Conservation (phyloP, 2,888 invertebrate genomes). For the Eurytoma adleriae region DNA sequence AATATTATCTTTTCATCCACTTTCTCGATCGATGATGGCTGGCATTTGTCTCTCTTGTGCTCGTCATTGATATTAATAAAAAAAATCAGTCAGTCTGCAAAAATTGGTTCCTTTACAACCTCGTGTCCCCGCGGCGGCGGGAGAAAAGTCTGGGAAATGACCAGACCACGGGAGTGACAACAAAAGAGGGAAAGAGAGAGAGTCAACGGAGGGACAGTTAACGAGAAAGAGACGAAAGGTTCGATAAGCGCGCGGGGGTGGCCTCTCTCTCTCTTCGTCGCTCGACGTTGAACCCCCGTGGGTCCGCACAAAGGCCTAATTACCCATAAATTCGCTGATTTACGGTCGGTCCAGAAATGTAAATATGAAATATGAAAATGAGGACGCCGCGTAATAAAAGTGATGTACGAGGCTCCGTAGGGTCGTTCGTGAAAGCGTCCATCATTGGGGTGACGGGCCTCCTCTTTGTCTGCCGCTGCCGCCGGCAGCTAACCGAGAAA, state of each 20-base stretch:
- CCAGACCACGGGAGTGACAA: not conserved
- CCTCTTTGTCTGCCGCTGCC: constrained; percentile 57
- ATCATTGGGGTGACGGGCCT: constrained; percentile 75
- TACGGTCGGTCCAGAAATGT: constrained; percentile 74
- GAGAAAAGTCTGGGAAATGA: not conserved
- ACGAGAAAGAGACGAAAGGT: constrained; percentile 35
- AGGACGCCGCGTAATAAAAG: constrained; percentile 77
- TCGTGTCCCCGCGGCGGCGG: too few relatives aligned
- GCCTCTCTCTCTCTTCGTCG: not conserved
- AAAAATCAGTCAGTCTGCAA: too few relatives aligned
- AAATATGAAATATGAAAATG: constrained; percentile 77
- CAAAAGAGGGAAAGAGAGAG: constrained; percentile 2
- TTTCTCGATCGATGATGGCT: too few relatives aligned
- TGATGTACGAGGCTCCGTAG: constrained; percentile 78
- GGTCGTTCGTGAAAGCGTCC: constrained; percentile 78
- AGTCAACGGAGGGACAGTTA: not conserved
- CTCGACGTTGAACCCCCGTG: constrained; percentile 39
- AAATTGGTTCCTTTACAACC: too few relatives aligned
- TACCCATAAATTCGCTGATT: constrained; percentile 75
- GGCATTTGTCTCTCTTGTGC: too few relatives aligned
- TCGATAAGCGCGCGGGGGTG: constrained; percentile 40
- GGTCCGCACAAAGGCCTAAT: constrained; percentile 73
- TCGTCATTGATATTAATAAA: too few relatives aligned
- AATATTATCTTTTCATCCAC: too few relatives aligned
- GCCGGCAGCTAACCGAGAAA: constrained; percentile 28